Evolutionary conservation across 2,113 vertebrate genomes (phyloP), one percentile per base, ranked within the genome.

Genomic region (Phrynocephalus versicolor): DNA sequence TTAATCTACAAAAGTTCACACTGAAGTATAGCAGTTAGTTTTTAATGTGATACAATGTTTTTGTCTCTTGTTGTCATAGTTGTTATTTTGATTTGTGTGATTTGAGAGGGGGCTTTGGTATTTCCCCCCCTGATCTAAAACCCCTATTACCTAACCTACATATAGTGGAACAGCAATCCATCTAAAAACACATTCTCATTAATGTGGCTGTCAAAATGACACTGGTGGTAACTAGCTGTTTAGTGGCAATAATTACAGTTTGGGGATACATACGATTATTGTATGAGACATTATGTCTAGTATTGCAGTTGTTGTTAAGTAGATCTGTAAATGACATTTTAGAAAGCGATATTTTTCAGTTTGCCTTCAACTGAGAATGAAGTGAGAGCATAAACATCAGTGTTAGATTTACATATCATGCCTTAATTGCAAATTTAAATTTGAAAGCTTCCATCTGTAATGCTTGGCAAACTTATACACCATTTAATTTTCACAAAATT

Each of bases 401-500:
- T 73, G 72, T 35, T 70, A 75, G 83, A 89, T 82, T 80, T 58
- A 81, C 83, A 51, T 55, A 33, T 67, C 64, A 37, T 57, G 70
- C 75, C 55, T 37, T 55, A 84, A 90, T 45, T 86, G 70, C 75
- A 87, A 87, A 58, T 58, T 84, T 88, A n/a, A 58, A 30, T 84
- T 64, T 76, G 78, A 84, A 82, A 80, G 77, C 88, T 90, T 86
- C 76, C 85, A 84, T 39, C 91, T 88, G 82, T 4, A 88, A 73
- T 39, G 78, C 55, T 39, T 86, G 84, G 72, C 70, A 58, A 81
- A 58, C 89, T 65, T 76, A 80, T 87, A 92, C 13, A 12, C 14
- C 3, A 35, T 69, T 88, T 83, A 89, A 93, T 90, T 85, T 82
- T 87, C 33, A 88, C 14, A 69, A 62, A 77, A 87, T 88, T 89